Evolutionary conservation across 2,113 vertebrate species (phyloP), one percentile per base, ranked within the genome.

Genomic region (Aspiorhynchus laticeps): DNA sequence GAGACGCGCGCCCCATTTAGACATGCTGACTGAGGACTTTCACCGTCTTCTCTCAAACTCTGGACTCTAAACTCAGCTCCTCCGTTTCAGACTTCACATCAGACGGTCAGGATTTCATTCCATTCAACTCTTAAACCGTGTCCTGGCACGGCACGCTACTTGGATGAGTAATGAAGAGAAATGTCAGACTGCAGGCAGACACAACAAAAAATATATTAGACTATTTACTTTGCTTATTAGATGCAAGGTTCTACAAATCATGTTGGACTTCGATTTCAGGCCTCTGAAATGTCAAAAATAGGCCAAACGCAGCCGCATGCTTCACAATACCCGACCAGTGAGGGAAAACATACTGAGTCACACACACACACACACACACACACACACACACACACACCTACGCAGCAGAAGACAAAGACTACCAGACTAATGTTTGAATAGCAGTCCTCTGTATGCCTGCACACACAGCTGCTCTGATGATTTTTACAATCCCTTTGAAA

Each of bases 1-100:
- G 85, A 61, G 33, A 46, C 17, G 19, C 67, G 51, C 33, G 51
- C 51, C 85, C 85, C 85, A 86, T 81, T 86, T 86, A 86, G 48
- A 73, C 63, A 71, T 73, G 85, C 85, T 86, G 85, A 86, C 46
- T 61, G 65, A 82, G 85, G 78, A 74, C 79, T 86, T 86, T 81
- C 46, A 59, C 19, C 71, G 43, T 63, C 41, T 83, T 53, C 43
- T 84, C 65, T 33, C 61, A 48, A 56, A 79, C 28, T 71, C 33
- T n/a, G 67, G 41, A 81, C 65, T 80, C 56, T 74, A 56, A 56
- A 65, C 11, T 82, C 83, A 65, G 46, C 51, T 80, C 15, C 59
- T 53, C 28, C 36, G 3, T 48, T 73, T 65, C 80, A 81, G 56
- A 80, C 56, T 74, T 43, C 21, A n/a, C 24, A 65, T 69, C 80